Evolutionary conservation across 2,888 invertebrate genomes (phyloP), one percentile per base, ranked within the genome.

Genomic region (Ormyrus nitidulus): DNA sequence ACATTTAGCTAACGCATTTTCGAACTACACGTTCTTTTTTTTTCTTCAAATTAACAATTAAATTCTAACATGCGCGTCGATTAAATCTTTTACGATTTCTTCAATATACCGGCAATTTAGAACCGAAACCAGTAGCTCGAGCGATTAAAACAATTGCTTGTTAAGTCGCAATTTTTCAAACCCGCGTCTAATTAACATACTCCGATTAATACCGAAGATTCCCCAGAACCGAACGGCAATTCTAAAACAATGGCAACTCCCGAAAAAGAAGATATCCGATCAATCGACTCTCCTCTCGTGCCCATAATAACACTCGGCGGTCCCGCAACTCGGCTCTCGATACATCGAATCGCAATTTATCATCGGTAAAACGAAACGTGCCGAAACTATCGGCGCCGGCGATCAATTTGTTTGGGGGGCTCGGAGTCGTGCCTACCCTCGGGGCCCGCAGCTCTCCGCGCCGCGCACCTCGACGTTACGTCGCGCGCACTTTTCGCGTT

Each of bases 311-410:
- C 19, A 19, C 19, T 19, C 19, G 19, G 19, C 19, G 19, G 19
- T 2, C 34, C 34, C 34, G 34, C 34, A 34, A 34, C 2, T 34
- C 34, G 34, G 34, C 34, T 66, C 58, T 66, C 19, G 46, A 11
- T 53, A 51, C 19, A 9, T 10, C 13, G 65, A 19, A 68, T 56
- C 68, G 73, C 54, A 74, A 80, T 82, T 77, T 77, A 80, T 80
- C 77, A 80, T 82, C 74, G 69, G 69, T 71, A 70, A 68, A 81
- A 77, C 75, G 74, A 77, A 78, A 77, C 80, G 80, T 82, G 82
- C 75, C 62, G 82, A 80, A 75, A 74, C 71, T 82, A 82, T 82
- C 80, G 46, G 66, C 34, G 9, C 71, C 65, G 64, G 0, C 70
- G 82, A 82, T 82, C 82, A 65, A 78, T 78, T 80, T 72, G 77